These are phyloP conservation scores for Albula glossodonta DNA, from an alignment of 2,113 vertebrate species.

Conservation along the genomic window DNA sequence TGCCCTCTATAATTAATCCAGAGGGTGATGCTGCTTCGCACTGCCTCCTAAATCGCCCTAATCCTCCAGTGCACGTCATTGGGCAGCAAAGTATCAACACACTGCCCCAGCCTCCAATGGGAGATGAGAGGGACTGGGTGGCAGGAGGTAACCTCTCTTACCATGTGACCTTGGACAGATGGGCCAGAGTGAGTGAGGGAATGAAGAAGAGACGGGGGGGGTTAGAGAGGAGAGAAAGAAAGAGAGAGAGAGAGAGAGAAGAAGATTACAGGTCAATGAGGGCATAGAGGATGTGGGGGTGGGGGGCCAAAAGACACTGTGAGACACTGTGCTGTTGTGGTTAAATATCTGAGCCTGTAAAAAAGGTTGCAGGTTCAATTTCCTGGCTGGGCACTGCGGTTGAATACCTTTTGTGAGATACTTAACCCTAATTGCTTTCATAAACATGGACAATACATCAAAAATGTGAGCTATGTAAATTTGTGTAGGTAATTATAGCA, in stretches of 20 bases:
- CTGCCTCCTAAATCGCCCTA: slow-evolving; percentile 27
- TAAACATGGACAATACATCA: not conserved
- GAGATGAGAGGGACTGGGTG: slow-evolving; percentile 30
- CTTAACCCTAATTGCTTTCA: not conserved
- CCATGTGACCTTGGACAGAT: slow-evolving; percentile 57
- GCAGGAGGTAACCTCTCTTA: slow-evolving; percentile 34
- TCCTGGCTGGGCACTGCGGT: not conserved
- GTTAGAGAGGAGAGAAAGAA: not conserved
- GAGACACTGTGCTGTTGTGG: not conserved
- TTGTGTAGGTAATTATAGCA: not conserved
- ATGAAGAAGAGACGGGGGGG: slow-evolving; percentile 13
- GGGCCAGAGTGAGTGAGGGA: slow-evolving; percentile 34
- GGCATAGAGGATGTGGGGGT: not conserved
- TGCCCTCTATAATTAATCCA: slow-evolving; percentile 58
- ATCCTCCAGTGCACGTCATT: slow-evolving; percentile 45
- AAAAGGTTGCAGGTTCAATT: not conserved
- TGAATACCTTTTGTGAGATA: not conserved
- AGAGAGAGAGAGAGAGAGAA: slow-evolving; percentile 5
- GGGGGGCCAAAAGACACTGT: not conserved
- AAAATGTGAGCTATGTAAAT: no score
- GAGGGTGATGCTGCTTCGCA: slow-evolving; percentile 1
- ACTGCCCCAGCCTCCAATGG: slow-evolving; percentile 40
- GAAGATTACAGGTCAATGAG: not conserved
- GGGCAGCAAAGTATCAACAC: slow-evolving; percentile 28
- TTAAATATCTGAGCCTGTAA: not conserved